Evolutionary conservation across 2,888 invertebrate genomes (phyloP), one percentile per base, ranked within the genome.

Genomic region (Eupithecia subfuscata): DNA sequence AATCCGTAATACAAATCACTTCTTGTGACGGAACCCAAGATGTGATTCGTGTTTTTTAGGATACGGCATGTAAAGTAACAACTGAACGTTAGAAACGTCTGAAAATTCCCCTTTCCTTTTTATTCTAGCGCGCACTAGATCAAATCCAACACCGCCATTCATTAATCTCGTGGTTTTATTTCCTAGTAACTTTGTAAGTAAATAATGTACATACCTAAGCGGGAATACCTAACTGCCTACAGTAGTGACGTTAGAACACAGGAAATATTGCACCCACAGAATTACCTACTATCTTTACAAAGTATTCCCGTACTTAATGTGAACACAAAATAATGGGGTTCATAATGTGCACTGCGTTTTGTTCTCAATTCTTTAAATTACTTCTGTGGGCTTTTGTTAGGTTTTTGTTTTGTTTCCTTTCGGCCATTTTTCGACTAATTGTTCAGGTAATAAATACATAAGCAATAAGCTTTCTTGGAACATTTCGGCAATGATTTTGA

Each of bases 391-490:
- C 22, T 64, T 69, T 74, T 65, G 67, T 75, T 14, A 7, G 22
- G 14, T 71, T 68, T 22, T 60, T 60, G 60, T 60, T 60, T 60
- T 25, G 56, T 56, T 22, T 14, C 60, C 60, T 25, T 60, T 56
- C 52, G 52, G n/a, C 11, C 22, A 56, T 11, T 25, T 70, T 67
- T 69, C 63, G 45, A 48, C 30, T 77, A 73, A 67, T 74, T 69
- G 6, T 40, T 60, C 69, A 65, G 69, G 76, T 72, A 77, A 60
- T 60, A 60, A 76, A 52, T 71, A 30, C 76, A 74, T 74, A 70
- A 68, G 77, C 40, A 69, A 56, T 74, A 4, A 52, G 40, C 72
- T 72, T 75, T 77, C 77, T 70, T 45, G 22, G 77, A 77, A 77
- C 16, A 48, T 63, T 69, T 75, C 77, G 72, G 74, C 63, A 30